Evolutionary conservation across 2,113 vertebrate genomes (phyloP).

Genomic region (Cottus gobio): DNA sequence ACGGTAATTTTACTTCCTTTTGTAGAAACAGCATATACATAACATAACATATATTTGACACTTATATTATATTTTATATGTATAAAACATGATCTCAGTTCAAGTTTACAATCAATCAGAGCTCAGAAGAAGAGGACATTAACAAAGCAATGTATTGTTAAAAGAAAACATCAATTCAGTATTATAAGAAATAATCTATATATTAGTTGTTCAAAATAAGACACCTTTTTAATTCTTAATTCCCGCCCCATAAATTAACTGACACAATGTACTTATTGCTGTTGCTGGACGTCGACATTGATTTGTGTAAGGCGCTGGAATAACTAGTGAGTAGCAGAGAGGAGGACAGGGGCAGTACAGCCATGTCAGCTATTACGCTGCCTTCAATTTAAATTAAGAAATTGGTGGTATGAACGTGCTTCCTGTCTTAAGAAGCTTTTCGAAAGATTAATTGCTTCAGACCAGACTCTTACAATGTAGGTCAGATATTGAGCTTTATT

Average conservation of each 20-base stretch:
- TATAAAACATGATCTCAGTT: neutral
- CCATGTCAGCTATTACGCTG: conserved; percentile 42
- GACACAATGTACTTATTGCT: neutral
- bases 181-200: neutral
- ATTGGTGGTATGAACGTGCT: conserved; percentile 28
- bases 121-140: neutral
- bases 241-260: neutral
- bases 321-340: neutral
- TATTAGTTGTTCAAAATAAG: neutral
- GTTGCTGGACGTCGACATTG: conserved; percentile 13
- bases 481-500: conserved; percentile 68
- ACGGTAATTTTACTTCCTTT: neutral
- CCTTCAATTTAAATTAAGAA: conserved; percentile 56
- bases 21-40: neutral
- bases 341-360: conserved; percentile 10
- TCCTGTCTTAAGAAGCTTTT: conserved; percentile 69
- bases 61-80: neutral
- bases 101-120: neutral
- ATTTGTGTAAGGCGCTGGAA: neutral
- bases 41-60: neutral
- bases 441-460: conserved; percentile 66
- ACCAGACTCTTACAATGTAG: conserved; percentile 55
- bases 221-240: conserved; percentile 1
- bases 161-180: neutral
- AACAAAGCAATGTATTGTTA: neutral